A percentile compares a stretch with the other conserved stretches of the same genome.
These are phyloP conservation scores for Drosophila melanogaster DNA, from an alignment of 1,140 invertebrate genomes.

Conservation along the genomic window Release_6_plus_ISO1_MT NT_033777.3:13935001-13935500, in stretches of 20 bases:
- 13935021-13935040: conserved; percentile 84
- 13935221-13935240: conserved; percentile 35
- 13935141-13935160: conserved; percentile 19
- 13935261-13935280: conserved; percentile 82
- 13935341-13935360: neutral
- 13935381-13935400: conserved; percentile 1
- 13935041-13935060: conserved; percentile 84
- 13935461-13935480: conserved; percentile 84
- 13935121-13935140: conserved; percentile 11
- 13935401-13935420: conserved; percentile 60
- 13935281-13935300: conserved; percentile 71
- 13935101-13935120: conserved; percentile 81
- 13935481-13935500: conserved; percentile 74
- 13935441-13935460: conserved; percentile 83
- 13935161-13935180: conserved; percentile 49
- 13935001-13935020: conserved; percentile 84
- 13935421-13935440: conserved; percentile 66
- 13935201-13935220: conserved; percentile 50
- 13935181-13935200: conserved; percentile 48
- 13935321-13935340: neutral
- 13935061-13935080: conserved; percentile 84
- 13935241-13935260: conserved; percentile 80
- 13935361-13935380: neutral
- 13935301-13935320: neutral
- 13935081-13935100: conserved; percentile 84